Percentiles rank a stretch among this genome's conserved stretches.
Evolutionary conservation across 2,888 invertebrate genomes (phyloP).

Genomic region (Dolichopus griseipennis): DNA sequence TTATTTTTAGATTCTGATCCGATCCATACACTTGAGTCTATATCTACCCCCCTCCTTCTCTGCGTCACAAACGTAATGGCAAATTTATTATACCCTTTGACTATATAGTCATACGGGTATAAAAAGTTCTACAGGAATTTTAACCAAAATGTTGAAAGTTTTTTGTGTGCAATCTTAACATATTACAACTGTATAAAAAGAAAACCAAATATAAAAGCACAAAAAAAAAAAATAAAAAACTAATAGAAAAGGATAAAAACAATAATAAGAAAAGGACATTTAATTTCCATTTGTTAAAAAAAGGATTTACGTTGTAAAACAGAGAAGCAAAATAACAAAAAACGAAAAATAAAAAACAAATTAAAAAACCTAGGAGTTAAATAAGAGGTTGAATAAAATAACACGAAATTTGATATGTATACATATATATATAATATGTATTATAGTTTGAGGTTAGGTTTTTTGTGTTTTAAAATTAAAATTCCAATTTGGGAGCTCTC

Average conservation of each 20-base stretch:
- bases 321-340: no score
- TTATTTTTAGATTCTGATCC: no score
- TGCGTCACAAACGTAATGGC: no score
- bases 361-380: background rate
- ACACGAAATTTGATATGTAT: background rate
- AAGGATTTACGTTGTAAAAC: background rate
- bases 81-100: no score
- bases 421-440: background rate
- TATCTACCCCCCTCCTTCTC: no score
- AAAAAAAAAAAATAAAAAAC: no score
- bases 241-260: no score
- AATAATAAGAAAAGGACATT: background rate
- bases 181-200: no score
- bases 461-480: background rate
- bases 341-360: background rate
- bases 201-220: no score
- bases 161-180: background rate
- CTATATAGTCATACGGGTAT: no score
- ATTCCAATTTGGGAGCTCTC: no score
- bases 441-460: background rate
- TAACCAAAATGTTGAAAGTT: background rate
- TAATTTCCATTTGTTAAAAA: slow-evolving; percentile 1
- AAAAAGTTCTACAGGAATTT: background rate
- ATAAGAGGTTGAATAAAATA: background rate
- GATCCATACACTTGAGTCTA: no score